These are phyloP conservation scores for Halocaridina rubra DNA, from an alignment of 2,888 invertebrate species.

Conservation along the genomic window DNA sequence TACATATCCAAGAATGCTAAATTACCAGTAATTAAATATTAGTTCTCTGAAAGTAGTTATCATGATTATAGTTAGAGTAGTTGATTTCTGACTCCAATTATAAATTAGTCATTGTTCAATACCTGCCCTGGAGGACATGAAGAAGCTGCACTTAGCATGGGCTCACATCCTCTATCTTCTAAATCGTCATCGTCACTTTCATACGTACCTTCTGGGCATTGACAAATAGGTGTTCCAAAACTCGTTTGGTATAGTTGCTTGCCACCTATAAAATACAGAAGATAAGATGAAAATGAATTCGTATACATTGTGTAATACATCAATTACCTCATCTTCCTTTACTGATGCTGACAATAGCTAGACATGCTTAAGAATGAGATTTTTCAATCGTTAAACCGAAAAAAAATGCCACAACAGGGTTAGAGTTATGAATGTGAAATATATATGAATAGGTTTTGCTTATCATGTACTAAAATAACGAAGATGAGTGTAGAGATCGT, in stretches of 20 bases:
- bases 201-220: constrained; percentile 51
- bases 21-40: neutral
- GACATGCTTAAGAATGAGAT: too few relatives aligned
- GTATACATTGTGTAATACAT: neutral
- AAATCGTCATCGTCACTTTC: constrained; percentile 43
- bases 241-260: constrained; percentile 46
- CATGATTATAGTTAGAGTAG: neutral
- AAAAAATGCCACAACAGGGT: too few relatives aligned
- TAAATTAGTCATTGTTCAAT: neutral
- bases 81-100: neutral
- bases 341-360: too few relatives aligned
- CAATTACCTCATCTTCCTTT: neutral
- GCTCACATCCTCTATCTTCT: constrained; percentile 42
- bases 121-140: constrained; percentile 36
- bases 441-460: too few relatives aligned
- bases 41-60: neutral
- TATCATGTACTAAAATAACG: too few relatives aligned
- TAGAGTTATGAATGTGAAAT: too few relatives aligned
- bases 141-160: constrained; percentile 22
- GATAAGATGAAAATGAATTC: neutral
- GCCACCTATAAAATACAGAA: constrained; percentile 25
- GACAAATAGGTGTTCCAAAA: constrained; percentile 42
- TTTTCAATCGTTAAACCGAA: too few relatives aligned
- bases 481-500: too few relatives aligned
- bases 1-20: too few relatives aligned